Evolutionary conservation across 2,113 vertebrate species (phyloP), one percentile per base, ranked within the genome.

Genomic region (Heliornis fulica): DNA sequence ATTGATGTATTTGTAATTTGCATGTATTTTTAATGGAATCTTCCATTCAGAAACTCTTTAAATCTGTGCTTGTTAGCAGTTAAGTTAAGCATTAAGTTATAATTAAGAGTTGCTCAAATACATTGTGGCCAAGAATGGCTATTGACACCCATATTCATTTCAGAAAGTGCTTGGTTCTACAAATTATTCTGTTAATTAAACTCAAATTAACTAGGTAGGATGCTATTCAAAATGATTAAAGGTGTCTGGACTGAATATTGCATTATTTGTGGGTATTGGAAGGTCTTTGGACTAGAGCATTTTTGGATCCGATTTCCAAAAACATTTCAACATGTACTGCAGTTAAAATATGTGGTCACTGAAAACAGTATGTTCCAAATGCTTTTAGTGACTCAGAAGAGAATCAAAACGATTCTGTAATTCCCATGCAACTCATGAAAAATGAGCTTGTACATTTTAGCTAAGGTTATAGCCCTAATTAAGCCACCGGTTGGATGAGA

Each of bases 301-400:
- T 90, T 96, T 96, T 95, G 75, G 75, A 90, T 94, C 31, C 41
- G 43, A 89, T 85, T 94, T 97, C 84, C 76, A 90, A 93, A 93
- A 96, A 94, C 94, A 93, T 95, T 96, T 96, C 95, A 94, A 81
- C 90, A 64, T 96, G 95, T 96, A 85, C 96, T 92, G 83, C 83
- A 86, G 90, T 93, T 93, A 78, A 96, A 97, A 93, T 97, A 95
- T 96, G 95, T 81, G 92, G 75, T 96, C 90, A 92, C 82, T 94
- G 89, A 96, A 96, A 89, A 96, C 90, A 71, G 71, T 91, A 88
- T 96, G 95, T 95, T 96, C 95, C 90, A 95, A 94, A 70, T 68
- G 75, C 89, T 90, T 93, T 83, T 66, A 60, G 79, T 95, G 96
- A 94, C 93, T 97, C 93, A 96, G 88, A 96, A 86, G 88, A 94